Conservation (phyloP, 2,113 vertebrate genomes). For the Urocitellus parryii region DNA sequence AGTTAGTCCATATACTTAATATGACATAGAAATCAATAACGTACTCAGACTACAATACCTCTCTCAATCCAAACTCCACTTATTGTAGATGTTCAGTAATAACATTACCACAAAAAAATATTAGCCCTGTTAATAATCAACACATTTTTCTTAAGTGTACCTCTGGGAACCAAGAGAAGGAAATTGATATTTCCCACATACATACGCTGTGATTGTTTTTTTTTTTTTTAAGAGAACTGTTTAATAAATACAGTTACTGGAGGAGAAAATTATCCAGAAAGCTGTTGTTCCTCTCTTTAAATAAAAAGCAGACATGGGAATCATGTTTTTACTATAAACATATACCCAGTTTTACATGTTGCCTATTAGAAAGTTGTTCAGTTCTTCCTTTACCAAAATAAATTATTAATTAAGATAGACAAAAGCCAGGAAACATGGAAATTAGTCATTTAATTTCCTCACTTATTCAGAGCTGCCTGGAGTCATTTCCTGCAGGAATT, state of each 20-base stretch:
- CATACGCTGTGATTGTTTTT: conserved; percentile 47
- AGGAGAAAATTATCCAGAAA: conserved; percentile 59
- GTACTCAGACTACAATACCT: conserved; percentile 11
- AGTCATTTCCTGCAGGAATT: conserved; percentile 83
- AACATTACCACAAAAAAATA: conserved; percentile 70
- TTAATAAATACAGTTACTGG: conserved; percentile 66
- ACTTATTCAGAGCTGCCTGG: conserved; percentile 72
- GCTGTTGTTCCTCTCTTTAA: conserved; percentile 50
- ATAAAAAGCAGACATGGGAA: conserved; percentile 58
- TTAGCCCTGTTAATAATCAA: conserved; percentile 81
- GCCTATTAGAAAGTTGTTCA: conserved; percentile 72
- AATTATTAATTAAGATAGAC: conserved; percentile 81
- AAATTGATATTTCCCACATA: conserved; percentile 78
- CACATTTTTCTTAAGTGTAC: conserved; percentile 73
- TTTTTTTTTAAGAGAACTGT: neutral
- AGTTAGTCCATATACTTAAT: conserved; percentile 1
- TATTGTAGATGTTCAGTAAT: conserved; percentile 56
- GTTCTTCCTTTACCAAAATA: conserved; percentile 77
- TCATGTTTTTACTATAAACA: conserved; percentile 60
- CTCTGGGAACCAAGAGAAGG: conserved; percentile 75
- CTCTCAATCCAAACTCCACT: conserved; percentile 39
- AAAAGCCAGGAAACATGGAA: conserved; percentile 80
- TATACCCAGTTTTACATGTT: conserved; percentile 59
- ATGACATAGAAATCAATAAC: conserved; percentile 23
- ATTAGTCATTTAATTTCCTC: conserved; percentile 82